phyloP scores from a whole-genome alignment of 64 coral and sea anemone genomes.

The Porites australiensis region DNA sequence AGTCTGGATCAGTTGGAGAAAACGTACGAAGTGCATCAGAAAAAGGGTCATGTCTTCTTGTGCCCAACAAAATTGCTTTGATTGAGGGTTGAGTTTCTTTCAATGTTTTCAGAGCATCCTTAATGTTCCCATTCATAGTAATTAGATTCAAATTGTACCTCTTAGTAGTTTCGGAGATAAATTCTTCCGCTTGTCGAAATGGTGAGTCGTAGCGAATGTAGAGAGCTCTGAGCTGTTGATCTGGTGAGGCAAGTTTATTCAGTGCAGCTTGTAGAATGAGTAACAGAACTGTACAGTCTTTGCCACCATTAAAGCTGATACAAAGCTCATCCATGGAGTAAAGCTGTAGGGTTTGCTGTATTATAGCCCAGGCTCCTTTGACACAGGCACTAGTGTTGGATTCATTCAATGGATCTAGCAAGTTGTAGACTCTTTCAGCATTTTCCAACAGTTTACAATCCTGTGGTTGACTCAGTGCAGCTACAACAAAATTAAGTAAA shows the following conservation, averaged over 20 bases:
- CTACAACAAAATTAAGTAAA: neutral
- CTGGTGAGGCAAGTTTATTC: neutral
- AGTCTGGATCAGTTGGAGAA: constrained; percentile 89
- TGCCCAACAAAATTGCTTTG: constrained; percentile 91
- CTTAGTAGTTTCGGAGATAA: constrained; percentile 73
- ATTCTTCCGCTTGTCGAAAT: constrained; percentile 90
- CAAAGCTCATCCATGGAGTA: constrained; percentile 92
- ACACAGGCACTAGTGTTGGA: constrained; percentile 89
- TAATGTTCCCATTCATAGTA: constrained; percentile 82
- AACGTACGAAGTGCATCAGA: constrained; percentile 84
- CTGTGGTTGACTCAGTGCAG: neutral
- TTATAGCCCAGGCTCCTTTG: constrained; percentile 96
- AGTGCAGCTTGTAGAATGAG: constrained; percentile 78
- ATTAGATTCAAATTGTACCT: constrained; percentile 90
- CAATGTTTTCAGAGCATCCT: constrained; percentile 72
- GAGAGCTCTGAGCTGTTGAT: constrained; percentile 74
- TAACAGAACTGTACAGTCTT: constrained; percentile 95
- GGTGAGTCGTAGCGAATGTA: constrained; percentile 87
- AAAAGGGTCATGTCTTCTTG: constrained; percentile 95
- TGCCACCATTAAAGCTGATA: constrained; percentile 98
- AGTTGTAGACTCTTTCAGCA: constrained; percentile 48
- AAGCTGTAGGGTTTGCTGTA: constrained; percentile 80
- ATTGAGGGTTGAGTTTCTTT: constrained; percentile 80
- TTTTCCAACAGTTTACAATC: neutral
- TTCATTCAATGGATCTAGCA: constrained; percentile 60